These are phyloP conservation scores for Epinephelus fuscoguttatus DNA, from an alignment of 2,113 vertebrate genomes.

Conservation along the genomic window DNA sequence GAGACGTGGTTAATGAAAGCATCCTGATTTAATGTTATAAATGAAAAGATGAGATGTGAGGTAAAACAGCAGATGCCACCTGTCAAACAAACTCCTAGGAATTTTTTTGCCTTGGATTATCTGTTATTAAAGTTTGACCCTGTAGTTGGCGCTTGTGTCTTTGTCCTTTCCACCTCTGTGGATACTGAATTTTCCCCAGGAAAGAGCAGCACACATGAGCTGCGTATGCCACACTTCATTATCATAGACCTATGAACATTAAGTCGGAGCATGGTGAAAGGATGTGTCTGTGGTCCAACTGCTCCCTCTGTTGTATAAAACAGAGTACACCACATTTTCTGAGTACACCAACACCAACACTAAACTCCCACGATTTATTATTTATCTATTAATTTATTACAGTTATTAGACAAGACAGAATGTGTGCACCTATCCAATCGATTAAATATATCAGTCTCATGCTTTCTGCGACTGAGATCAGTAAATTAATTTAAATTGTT, in stretches of 20 bases:
- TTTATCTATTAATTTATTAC: background rate
- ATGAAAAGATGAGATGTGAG: background rate
- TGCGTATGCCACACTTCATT: background rate
- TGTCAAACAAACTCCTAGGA: too few relatives aligned
- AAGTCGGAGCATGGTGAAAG: background rate
- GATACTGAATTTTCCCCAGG: background rate
- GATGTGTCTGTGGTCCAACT: conserved; percentile 16
- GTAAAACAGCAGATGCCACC: too few relatives aligned
- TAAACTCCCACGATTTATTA: background rate
- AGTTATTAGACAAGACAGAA: background rate
- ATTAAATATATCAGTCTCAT: background rate
- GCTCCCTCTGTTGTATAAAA: conserved; percentile 33
- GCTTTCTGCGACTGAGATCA: background rate
- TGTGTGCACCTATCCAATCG: background rate
- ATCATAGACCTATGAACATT: background rate
- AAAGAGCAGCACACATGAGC: background rate
- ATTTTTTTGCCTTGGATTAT: background rate
- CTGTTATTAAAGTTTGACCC: background rate
- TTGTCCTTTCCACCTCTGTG: background rate
- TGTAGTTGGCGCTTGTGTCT: conserved; percentile 11
- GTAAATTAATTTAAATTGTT: background rate
- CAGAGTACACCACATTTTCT: background rate
- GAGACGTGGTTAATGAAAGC: background rate
- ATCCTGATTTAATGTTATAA: too few relatives aligned
- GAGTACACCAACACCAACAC: background rate